These are phyloP conservation scores for Ceratotherium simum DNA, from an alignment of 2,113 vertebrate species.

Conservation along the genomic window DNA sequence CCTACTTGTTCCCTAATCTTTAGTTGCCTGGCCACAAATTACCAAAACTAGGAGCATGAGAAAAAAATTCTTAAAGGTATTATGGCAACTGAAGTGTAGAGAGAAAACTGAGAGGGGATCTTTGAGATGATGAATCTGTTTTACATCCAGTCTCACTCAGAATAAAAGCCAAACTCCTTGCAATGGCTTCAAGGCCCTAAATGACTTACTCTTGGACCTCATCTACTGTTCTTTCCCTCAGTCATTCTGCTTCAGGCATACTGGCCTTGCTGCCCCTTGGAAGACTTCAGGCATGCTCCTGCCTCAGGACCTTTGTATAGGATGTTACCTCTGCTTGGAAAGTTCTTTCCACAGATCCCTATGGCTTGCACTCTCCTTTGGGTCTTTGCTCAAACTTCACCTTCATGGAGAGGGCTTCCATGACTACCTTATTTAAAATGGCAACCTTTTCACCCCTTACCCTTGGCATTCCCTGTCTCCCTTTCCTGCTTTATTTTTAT, in stretches of 20 bases:
- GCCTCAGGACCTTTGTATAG: not conserved
- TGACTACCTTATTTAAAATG: not conserved
- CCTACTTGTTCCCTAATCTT: not conserved
- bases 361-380: not conserved
- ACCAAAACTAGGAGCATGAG: not conserved
- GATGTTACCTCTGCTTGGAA: not conserved
- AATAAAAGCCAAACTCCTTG: not conserved
- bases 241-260: not conserved
- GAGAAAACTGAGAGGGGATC: not conserved
- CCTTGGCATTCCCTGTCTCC: not conserved
- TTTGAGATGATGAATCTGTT: not conserved
- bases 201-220: not conserved
- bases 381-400: not conserved
- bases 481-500: not conserved
- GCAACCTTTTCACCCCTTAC: not conserved
- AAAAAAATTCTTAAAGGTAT: not conserved
- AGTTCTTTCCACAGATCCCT: not conserved
- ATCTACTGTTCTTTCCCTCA: not conserved
- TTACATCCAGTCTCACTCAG: not conserved
- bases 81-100: not conserved
- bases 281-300: not conserved
- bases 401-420: not conserved
- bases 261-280: not conserved
- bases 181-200: not conserved
- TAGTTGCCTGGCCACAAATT: not conserved